These are phyloP conservation scores for Littorina saxatilis DNA, from an alignment of 1,140 invertebrate species.

Conservation along the genomic window DNA sequence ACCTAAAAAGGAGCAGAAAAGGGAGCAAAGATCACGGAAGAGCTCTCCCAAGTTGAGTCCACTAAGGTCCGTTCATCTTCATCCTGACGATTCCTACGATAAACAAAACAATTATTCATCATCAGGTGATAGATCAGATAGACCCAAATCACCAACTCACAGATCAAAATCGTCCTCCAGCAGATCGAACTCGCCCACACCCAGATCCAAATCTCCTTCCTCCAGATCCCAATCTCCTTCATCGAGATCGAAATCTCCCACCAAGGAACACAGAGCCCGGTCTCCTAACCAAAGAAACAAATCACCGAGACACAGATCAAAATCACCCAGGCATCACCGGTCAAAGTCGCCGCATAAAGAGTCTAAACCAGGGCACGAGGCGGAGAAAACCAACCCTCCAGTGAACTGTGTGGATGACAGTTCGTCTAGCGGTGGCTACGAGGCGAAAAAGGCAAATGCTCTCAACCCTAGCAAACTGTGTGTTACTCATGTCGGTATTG, in stretches of 20 bases:
- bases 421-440: not conserved
- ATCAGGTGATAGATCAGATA: no score
- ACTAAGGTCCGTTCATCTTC: no score
- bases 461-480: no score
- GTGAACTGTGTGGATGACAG: not conserved
- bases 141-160: not conserved
- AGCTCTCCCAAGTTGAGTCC: no score
- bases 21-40: not conserved
- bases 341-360: conserved; percentile 5
- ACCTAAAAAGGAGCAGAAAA: not conserved
- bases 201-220: not conserved
- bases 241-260: not conserved
- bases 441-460: not conserved
- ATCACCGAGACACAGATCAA: conserved; percentile 10
- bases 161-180: no score
- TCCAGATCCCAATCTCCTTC: not conserved
- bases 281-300: conserved; percentile 1
- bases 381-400: not conserved
- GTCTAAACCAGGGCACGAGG: not conserved
- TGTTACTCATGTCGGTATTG: no score
- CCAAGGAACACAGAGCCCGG: conserved; percentile 24
- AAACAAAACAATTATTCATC: no score
- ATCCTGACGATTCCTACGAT: no score
- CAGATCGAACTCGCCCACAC: no score
- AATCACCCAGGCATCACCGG: conserved; percentile 11